Evolutionary conservation across 2,797 vertebrate species (phyloP).

Genomic region (Limnodromus scolopaceus): DNA sequence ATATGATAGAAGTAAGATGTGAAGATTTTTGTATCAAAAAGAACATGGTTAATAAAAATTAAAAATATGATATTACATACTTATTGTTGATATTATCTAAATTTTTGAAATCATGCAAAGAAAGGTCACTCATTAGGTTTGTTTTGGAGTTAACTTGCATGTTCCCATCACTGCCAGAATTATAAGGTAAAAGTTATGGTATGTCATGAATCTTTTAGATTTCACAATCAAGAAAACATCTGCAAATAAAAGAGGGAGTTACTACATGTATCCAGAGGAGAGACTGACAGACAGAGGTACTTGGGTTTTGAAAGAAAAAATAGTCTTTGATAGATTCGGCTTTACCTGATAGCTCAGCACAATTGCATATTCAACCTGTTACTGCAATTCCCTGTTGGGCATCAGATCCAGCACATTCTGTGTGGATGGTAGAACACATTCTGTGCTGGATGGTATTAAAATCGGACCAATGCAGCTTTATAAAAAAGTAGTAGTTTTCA

Average conservation of each 20-base stretch:
- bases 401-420: not conserved
- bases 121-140: not conserved
- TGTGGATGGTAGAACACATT: not conserved
- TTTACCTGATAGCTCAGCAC: not conserved
- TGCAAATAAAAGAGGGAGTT: not conserved
- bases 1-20: not conserved
- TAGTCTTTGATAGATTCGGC: not conserved
- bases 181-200: not conserved
- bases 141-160: not conserved
- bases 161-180: not conserved
- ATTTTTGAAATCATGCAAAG: not conserved
- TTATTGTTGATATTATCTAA: not conserved
- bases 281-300: not conserved
- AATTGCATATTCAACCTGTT: not conserved
- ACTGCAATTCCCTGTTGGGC: not conserved
- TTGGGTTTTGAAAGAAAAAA: not conserved
- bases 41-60: not conserved
- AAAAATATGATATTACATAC: not conserved
- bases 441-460: not conserved
- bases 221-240: not conserved
- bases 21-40: not conserved
- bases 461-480: not conserved
- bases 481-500: not conserved
- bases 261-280: not conserved
- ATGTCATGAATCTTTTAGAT: not conserved